Percentiles rank a stretch among this genome's conserved stretches.
Conservation (phyloP, 2,888 invertebrate genomes). For the Eretmocerus hayati region DNA sequence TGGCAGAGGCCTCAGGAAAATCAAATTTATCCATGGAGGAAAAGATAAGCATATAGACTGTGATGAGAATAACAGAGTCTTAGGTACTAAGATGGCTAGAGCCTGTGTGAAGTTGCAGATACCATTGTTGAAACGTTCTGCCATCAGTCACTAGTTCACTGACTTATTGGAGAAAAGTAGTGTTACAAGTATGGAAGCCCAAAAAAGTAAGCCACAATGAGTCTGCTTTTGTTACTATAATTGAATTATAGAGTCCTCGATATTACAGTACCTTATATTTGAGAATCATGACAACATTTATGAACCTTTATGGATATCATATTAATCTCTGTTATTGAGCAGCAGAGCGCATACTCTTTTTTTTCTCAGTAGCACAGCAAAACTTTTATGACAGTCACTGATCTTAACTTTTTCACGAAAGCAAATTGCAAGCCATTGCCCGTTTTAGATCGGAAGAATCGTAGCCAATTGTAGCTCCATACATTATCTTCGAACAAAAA, state of each 20-base stretch:
- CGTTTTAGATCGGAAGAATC: no score
- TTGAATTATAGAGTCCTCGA: neutral
- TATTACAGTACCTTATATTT: no score
- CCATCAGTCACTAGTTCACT: slow-evolving; percentile 6
- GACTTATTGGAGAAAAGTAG: slow-evolving; percentile 5
- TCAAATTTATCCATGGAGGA: slow-evolving; percentile 54
- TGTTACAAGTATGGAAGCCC: neutral
- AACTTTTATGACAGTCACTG: no score
- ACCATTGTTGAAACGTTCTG: neutral
- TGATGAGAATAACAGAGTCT: slow-evolving; percentile 62
- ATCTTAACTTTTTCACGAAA: no score
- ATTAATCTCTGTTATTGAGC: no score
- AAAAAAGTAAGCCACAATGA: neutral
- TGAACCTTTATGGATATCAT: no score
- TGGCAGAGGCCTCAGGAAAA: slow-evolving; percentile 47
- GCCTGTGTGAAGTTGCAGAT: slow-evolving; percentile 37
- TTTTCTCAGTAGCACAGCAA: no score
- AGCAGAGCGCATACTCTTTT: no score
- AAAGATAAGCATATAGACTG: slow-evolving; percentile 56
- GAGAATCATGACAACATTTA: no score
- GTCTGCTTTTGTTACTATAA: neutral
- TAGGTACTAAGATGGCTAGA: slow-evolving; percentile 61
- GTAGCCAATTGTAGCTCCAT: no score
- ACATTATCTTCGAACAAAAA: no score
- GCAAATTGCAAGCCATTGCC: no score